phyloP scores from a whole-genome alignment of 2,113 vertebrate genomes.

The Eira barbara region DNA sequence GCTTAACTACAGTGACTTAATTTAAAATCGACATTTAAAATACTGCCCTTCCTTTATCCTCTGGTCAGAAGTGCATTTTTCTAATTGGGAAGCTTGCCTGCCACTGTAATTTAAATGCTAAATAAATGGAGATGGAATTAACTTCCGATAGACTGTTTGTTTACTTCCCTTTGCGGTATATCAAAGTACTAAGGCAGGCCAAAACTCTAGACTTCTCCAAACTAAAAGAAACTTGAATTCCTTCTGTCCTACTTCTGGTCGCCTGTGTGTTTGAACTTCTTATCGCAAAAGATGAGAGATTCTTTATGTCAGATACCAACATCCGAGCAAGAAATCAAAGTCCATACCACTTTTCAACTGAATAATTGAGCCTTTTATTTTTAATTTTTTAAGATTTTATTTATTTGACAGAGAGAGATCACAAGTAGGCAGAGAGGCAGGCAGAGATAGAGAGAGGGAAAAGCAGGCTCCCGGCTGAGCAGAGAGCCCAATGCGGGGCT shows the following conservation, averaged over 20 bases:
- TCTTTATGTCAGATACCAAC: slow-evolving; percentile 47
- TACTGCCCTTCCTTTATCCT: neutral
- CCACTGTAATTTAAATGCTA: slow-evolving; percentile 43
- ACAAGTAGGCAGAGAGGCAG: too few species aligned
- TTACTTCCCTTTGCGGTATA: neutral
- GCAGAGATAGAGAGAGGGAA: too few species aligned
- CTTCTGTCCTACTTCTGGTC: neutral
- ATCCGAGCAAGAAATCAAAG: slow-evolving; percentile 53
- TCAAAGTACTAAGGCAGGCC: neutral
- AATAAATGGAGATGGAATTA: slow-evolving; percentile 20
- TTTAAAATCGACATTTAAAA: slow-evolving; percentile 33
- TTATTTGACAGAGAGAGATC: too few species aligned
- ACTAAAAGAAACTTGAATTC: neutral
- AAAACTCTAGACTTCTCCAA: neutral
- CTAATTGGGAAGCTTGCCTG: slow-evolving; percentile 12
- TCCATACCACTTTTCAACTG: neutral
- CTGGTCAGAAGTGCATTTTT: neutral
- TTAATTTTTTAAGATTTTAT: too few species aligned
- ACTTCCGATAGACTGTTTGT: neutral
- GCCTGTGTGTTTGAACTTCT: neutral
- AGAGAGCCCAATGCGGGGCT: too few species aligned
- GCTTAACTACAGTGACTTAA: neutral
- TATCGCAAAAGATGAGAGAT: slow-evolving; percentile 32
- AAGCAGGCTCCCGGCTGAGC: too few species aligned
- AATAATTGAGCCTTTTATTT: slow-evolving; percentile 21